Base-by-base conservation (phyloP, 2,888 invertebrate genomes). In the Melieria crassipennis region DNA sequence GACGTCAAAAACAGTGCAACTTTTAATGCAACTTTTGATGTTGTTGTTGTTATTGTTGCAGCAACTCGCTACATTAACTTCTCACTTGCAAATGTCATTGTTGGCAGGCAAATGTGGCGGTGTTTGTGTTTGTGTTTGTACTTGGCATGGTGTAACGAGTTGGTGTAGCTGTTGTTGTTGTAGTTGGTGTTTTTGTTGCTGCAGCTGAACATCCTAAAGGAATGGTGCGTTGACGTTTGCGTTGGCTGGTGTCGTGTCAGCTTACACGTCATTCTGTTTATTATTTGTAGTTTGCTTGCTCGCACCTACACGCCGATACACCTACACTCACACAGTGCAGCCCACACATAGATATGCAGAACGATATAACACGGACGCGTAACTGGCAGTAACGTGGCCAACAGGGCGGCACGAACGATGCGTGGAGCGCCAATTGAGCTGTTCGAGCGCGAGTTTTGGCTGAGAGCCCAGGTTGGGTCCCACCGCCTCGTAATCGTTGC, bases 61-160 rank as follows among this genome's bases (percentile, higher is more conserved):
- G 30, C 30, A 30, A 30, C 30, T 30, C 30, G 30, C 30, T 30
- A 30, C 30, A 30, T 30, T 30, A 30, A 30, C 30, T 30, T 30
- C 52, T 50, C 52, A 42, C 64, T 42, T 64, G 50, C 64, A 64
- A 64, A 64, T 64, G 64, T 64, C 64, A 64, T 64, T 64, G 64
- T 64, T 48, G 52, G 46, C 16, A 62, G 3, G 5, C n/a, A 48
- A n/a, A 13, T 47, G 11, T 43, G 30, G 1, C 2, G 30, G 30
- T 48, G n/a, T 62, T 43, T 9, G 62, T 16, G 30, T 13, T 64
- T 64, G 64, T 64, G 50, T 50, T 52, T 30, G 30, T 30, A 30
- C 30, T 30, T 30, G 30, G 30, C 30, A 30, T 30, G 30, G 30
- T 30, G 30, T 30, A 30, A 30, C 30, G 30, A 30, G 30, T 3